These are phyloP conservation scores for Crocallis elinguaria DNA, from an alignment of 2,888 invertebrate genomes.

Conservation along the genomic window DNA sequence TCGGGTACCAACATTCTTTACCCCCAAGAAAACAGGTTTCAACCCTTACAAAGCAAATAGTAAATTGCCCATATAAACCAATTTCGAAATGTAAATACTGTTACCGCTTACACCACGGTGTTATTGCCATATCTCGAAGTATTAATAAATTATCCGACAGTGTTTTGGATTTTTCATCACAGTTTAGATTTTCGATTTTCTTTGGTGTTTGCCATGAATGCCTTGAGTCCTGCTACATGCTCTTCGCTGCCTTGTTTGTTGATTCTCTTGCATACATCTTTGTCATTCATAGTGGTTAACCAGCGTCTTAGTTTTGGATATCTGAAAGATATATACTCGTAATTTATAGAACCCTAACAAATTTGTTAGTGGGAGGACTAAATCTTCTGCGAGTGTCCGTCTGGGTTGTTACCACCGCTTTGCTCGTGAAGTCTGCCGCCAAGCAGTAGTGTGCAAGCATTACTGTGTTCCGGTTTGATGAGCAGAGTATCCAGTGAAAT, in stretches of 20 bases:
- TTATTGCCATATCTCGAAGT: conserved; percentile 37
- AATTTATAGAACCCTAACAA: no score
- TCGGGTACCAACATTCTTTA: background rate
- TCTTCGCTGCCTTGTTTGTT: conserved; percentile 59
- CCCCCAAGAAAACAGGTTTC: background rate
- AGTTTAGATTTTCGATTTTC: conserved; percentile 52
- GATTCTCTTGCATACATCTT: conserved; percentile 60
- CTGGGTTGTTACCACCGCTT: no score
- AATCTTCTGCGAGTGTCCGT: no score
- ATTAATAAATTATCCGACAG: conserved; percentile 40
- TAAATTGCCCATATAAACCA: conserved; percentile 26
- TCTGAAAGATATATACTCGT: conserved; percentile 47
- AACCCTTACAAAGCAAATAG: conserved; percentile 16
- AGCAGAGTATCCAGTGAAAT: no score
- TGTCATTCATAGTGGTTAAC: conserved; percentile 61
- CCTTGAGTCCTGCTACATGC: conserved; percentile 56
- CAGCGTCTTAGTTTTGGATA: conserved; percentile 67
- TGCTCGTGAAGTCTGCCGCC: no score
- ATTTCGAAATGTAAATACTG: conserved; percentile 33
- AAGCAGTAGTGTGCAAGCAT: no score
- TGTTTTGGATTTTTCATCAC: conserved; percentile 40
- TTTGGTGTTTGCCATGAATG: conserved; percentile 59
- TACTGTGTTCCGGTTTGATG: no score
- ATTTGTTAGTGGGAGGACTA: no score
- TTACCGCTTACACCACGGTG: conserved; percentile 17